Evolutionary conservation across 2,888 invertebrate genomes (phyloP).

Genomic region (Syritta pipiens): DNA sequence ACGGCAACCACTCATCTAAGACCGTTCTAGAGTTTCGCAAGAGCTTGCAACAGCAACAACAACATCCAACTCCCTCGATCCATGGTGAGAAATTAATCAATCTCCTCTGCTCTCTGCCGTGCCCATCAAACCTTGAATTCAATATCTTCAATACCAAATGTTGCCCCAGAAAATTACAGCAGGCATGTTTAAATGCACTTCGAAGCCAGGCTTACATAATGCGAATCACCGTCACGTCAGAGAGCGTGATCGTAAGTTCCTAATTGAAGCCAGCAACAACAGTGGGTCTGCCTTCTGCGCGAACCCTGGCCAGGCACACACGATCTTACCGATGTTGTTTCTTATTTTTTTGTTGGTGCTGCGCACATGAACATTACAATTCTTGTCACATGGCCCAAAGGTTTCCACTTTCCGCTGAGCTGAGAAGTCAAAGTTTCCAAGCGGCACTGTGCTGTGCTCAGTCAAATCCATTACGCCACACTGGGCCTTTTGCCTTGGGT

Average conservation of each 20-base stretch:
- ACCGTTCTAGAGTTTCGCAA: too few relatives aligned
- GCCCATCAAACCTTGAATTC: slow-evolving; percentile 52
- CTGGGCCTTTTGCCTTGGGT: slow-evolving; percentile 27
- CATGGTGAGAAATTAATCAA: too few relatives aligned
- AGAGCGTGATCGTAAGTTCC: slow-evolving; percentile 52
- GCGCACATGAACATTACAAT: slow-evolving; percentile 29
- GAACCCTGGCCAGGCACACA: slow-evolving; percentile 31
- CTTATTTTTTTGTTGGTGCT: slow-evolving; percentile 28
- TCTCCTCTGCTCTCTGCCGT: too few relatives aligned
- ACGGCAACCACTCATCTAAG: too few relatives aligned
- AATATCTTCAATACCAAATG: slow-evolving; percentile 62
- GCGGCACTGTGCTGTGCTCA: too few relatives aligned
- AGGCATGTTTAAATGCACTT: neutral
- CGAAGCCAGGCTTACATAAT: slow-evolving; percentile 4
- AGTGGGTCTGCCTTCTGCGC: slow-evolving; percentile 22
- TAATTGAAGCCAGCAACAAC: slow-evolving; percentile 41
- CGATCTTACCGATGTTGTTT: slow-evolving; percentile 1
- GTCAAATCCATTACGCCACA: slow-evolving; percentile 19
- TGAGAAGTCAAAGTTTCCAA: too few relatives aligned
- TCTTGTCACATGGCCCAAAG: slow-evolving; percentile 58
- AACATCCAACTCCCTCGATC: too few relatives aligned
- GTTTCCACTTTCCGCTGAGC: slow-evolving; percentile 20
- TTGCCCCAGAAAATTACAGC: slow-evolving; percentile 42
- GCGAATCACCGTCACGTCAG: slow-evolving; percentile 47
- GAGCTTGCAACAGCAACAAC: too few relatives aligned